Evolutionary conservation across 2,113 vertebrate species (phyloP), one percentile per base, ranked within the genome.

Genomic region (Phocoena phocoena): DNA sequence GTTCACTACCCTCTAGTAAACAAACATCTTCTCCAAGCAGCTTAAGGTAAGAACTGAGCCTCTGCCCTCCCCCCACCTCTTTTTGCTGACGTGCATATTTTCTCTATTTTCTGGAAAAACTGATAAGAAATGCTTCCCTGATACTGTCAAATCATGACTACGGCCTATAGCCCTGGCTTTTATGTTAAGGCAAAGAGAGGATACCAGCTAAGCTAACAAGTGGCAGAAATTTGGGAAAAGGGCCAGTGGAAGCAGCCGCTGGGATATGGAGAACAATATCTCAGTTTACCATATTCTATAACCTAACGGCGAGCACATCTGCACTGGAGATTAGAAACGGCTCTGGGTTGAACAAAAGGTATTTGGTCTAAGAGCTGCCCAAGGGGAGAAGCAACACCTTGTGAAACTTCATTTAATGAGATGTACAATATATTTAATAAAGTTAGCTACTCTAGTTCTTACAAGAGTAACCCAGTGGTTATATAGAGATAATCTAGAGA

Each of bases 151-250:
- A 96, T 53, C 36, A 38, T n/a, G 36, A 80, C 76, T 53, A 79
- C 23, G 21, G 36, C 36, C 41, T 60, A 55, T 5, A 17, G 4
- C 44, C 71, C n/a, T 67, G 87, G 91, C 53, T 90, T 92, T 87
- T 47, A 21, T 92, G 79, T 95, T 84, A 94, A 14, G 91, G 77
- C 76, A 90, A 55, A 90, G 67, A 97, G 20, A 55, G 55, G 36
- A 55, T 8, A 90, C 33, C 0, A 31, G 28, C 12, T 60, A 89
- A 74, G 38, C 23, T 50, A 21, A 4, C 36, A 91, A 97, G 55
- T 2, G 25, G 90, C 87, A 95, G 25, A 11, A 79, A 58, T 77
- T 14, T 0, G 17, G 9, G 67, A 6, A 94, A 63, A 0, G 0
- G 31, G 60, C 6, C 95, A 67, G 17, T 18, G 31, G 55, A 84